Evolutionary conservation across 2,113 vertebrate genomes (phyloP), one percentile per base, ranked within the genome.

Genomic region (Stigmatopora argus): DNA sequence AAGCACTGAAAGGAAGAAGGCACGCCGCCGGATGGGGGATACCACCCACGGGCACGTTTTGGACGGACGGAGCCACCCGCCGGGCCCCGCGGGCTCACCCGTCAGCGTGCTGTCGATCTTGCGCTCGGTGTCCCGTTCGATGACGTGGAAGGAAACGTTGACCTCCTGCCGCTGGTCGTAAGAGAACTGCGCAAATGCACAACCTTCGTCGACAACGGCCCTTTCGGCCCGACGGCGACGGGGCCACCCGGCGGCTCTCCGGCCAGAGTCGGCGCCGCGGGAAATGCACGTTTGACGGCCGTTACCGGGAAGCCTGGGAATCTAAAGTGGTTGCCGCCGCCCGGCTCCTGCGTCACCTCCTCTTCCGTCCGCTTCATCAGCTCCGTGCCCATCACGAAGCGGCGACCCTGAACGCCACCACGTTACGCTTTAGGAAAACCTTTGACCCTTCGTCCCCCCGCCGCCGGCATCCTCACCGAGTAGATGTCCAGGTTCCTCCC

Each of bases 51-150:
- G 26, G 26, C 26, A 31, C n/a, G n/a, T n/a, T n/a, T n/a, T n/a
- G n/a, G n/a, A 31, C 3, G 26, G 26, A 3, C 3, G 26, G 26
- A 31, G 26, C 26, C 26, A 31, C 26, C 26, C 26, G 26, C 26
- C 26, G 26, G 26, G 26, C 26, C 26, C 26, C 26, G 3, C 26
- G 48, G 34, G 76, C 91, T 79, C 80, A 99, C 96, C 94, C 83
- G 91, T 92, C 58, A 99, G 84, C 12, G 90, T 94, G 89, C 96
- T 98, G 92, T 99, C 96, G 66, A 98, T 93, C 81, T 92, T 94
- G 85, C 85, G 92, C 63, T 84, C 77, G 7, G 89, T 90, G 31
- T 60, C 72, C 2, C 74, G 85, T 61, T 90, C 89, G 83, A 88
- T 95, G 77, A 97, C 84, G 3, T 91, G 94, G 82, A 99, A 92